These are phyloP conservation scores for Heterodera carotae DNA, from an alignment of 1,140 invertebrate species.

Conservation along the genomic window DNA sequence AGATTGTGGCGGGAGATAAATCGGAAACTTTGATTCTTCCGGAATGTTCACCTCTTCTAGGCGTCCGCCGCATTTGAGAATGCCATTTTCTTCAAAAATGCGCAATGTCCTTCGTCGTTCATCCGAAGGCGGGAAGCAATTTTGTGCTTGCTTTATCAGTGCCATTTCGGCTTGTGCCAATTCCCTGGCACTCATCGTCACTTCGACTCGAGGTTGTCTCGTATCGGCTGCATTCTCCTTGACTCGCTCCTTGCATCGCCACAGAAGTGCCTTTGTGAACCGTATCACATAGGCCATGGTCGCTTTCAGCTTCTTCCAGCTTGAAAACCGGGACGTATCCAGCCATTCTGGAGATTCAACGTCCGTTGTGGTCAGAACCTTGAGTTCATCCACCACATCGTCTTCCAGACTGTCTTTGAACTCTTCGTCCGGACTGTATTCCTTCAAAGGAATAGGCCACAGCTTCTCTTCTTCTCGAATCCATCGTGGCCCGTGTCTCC, in stretches of 20 bases:
- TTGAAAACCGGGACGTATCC: not conserved
- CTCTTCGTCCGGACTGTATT: constrained; percentile 6
- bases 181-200: not conserved
- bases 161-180: not conserved
- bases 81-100: not conserved
- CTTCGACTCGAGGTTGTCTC: not conserved
- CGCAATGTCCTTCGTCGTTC: not conserved
- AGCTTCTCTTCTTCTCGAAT: not conserved
- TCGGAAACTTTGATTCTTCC: not conserved
- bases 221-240: not conserved
- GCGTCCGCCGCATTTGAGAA: not conserved
- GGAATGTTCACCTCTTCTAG: not conserved
- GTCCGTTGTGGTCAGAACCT: not conserved
- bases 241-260: not conserved
- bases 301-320: not conserved
- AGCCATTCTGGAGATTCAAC: not conserved
- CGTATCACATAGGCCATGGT: not conserved
- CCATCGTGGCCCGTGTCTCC: not conserved
- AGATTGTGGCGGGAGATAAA: constrained; percentile 1
- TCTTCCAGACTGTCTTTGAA: not conserved
- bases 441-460: constrained; percentile 4
- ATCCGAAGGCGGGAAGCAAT: not conserved
- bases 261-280: not conserved
- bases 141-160: not conserved
- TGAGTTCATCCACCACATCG: not conserved